These are phyloP conservation scores for Balaeniceps rex DNA, from an alignment of 2,113 vertebrate genomes.

Conservation along the genomic window DNA sequence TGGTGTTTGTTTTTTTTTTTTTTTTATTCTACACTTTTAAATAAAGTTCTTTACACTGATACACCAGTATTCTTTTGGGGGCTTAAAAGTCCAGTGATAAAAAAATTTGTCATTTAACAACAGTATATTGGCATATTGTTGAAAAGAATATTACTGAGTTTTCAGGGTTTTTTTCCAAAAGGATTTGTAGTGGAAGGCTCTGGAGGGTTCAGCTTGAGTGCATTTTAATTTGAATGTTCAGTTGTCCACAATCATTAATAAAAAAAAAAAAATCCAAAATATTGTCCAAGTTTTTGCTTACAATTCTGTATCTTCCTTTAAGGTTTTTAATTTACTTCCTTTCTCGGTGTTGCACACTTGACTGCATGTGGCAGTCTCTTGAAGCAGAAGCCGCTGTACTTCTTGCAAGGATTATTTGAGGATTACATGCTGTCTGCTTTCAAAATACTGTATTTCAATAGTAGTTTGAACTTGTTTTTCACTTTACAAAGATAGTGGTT, in stretches of 20 bases:
- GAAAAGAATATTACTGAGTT: neutral
- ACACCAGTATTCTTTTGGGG: neutral
- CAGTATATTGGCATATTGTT: neutral
- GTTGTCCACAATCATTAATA: neutral
- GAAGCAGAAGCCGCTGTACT: neutral
- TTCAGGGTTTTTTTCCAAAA: neutral
- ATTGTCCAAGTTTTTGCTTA: neutral
- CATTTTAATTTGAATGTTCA: neutral
- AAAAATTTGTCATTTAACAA: neutral
- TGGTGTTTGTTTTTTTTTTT: neutral
- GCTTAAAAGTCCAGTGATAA: neutral
- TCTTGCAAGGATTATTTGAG: neutral
- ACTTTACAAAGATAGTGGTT: neutral
- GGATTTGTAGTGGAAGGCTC: neutral
- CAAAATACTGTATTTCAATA: neutral
- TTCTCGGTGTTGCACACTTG: neutral
- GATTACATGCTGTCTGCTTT: neutral
- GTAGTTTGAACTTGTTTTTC: neutral
- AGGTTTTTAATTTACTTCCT: neutral
- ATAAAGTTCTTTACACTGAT: neutral
- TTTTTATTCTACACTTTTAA: neutral
- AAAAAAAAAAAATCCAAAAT: neutral
- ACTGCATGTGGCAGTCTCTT: neutral
- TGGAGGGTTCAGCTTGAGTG: neutral
- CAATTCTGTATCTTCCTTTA: neutral